phyloP scores from a whole-genome alignment of 1,140 invertebrate species.

The Temnothorax nylanderi region DNA sequence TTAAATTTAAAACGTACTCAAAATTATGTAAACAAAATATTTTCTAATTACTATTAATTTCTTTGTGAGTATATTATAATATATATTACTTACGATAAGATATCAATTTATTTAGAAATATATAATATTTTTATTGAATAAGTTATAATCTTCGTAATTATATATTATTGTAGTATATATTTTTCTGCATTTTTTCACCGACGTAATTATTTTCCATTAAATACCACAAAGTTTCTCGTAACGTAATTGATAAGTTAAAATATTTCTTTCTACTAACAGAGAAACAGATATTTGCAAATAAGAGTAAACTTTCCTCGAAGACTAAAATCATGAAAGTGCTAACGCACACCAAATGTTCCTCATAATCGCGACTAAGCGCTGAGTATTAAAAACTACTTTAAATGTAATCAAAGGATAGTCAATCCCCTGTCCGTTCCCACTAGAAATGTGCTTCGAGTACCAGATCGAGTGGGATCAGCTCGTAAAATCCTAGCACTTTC shows the following conservation, averaged over 20 bases:
- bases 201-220: not conserved
- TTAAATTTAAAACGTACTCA: not conserved
- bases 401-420: conserved; percentile 33
- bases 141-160: not conserved
- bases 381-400: conserved; percentile 43
- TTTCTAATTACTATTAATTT: not conserved
- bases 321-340: not conserved
- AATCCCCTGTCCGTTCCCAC: conserved; percentile 20
- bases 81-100: not conserved
- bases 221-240: not conserved
- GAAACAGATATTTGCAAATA: not conserved
- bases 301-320: not conserved
- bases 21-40: not conserved
- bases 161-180: not conserved
- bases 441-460: conserved; percentile 35
- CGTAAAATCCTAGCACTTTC: conserved; percentile 31
- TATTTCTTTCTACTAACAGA: not conserved
- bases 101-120: not conserved
- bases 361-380: not conserved
- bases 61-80: not conserved
- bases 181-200: not conserved
- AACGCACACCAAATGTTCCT: not conserved
- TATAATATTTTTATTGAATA: not conserved
- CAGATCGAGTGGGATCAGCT: conserved; percentile 42
- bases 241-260: not conserved